Percentiles rank a stretch among this genome's conserved stretches.
phyloP scores from a whole-genome alignment of 2,888 invertebrate genomes.

The Ctena decussata region DNA sequence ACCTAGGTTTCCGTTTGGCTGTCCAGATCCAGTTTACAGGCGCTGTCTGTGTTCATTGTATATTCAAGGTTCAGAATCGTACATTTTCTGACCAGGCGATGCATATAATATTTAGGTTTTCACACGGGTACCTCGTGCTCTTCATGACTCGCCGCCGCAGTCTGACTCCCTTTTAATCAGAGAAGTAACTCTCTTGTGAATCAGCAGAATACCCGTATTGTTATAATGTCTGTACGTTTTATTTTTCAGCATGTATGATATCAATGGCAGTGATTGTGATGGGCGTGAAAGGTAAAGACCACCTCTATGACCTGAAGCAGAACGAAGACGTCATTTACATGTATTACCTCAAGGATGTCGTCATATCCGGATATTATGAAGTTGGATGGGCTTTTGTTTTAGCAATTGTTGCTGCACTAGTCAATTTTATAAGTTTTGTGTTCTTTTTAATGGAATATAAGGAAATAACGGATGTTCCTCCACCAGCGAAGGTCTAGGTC shows the following conservation, averaged over 20 bases:
- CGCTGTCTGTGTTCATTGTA: too few species aligned
- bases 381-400: conserved; percentile 66
- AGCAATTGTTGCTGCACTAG: conserved; percentile 60
- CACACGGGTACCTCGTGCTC: too few species aligned
- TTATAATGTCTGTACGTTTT: background rate
- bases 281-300: conserved; percentile 63
- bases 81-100: too few species aligned
- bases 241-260: conserved; percentile 63
- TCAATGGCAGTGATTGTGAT: conserved; percentile 65
- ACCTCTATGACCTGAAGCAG: conserved; percentile 52
- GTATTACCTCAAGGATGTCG: conserved; percentile 48
- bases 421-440: conserved; percentile 59
- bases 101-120: too few species aligned
- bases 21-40: too few species aligned
- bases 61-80: too few species aligned
- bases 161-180: too few species aligned
- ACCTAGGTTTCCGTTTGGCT: too few species aligned
- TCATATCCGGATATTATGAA: conserved; percentile 60
- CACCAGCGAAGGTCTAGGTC: conserved; percentile 61
- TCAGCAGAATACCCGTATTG: too few species aligned
- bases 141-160: too few species aligned
- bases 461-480: conserved; percentile 61
- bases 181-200: too few species aligned
- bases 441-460: conserved; percentile 66
- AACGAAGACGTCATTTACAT: conserved; percentile 47